These are phyloP conservation scores for Hecatera dysodea DNA, from an alignment of 2,888 invertebrate species.

Conservation along the genomic window DNA sequence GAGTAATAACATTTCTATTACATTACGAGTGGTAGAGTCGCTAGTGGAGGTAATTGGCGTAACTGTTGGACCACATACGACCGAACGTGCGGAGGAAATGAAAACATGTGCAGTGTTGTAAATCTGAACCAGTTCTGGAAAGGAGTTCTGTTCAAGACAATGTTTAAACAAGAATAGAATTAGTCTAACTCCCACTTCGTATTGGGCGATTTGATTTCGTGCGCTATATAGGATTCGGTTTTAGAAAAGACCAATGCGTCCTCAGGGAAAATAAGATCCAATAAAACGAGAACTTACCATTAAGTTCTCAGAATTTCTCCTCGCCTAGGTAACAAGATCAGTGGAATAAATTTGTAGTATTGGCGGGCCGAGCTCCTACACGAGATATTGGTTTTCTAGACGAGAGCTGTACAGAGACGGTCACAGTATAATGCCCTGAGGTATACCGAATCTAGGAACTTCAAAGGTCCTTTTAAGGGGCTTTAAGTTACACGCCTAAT, in stretches of 20 bases:
- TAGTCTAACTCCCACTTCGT: neutral
- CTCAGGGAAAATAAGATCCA: neutral
- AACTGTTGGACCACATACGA: conserved; percentile 51
- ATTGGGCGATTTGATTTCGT: conserved; percentile 7
- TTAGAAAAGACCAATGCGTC: neutral
- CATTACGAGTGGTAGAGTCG: conserved; percentile 20
- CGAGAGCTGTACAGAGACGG: neutral
- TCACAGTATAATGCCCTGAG: conserved; percentile 16
- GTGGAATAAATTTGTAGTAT: conserved; percentile 20
- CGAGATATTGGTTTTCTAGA: neutral
- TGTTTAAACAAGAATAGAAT: neutral
- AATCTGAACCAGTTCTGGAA: conserved; percentile 16
- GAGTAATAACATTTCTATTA: conserved; percentile 11
- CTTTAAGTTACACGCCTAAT: neutral
- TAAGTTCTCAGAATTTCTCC: conserved; percentile 25
- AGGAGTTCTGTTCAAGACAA: neutral
- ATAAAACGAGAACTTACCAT: conserved; percentile 28
- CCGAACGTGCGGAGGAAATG: conserved; percentile 39
- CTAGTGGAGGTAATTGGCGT: conserved; percentile 51
- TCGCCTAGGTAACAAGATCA: conserved; percentile 26
- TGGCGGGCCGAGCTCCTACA: neutral
- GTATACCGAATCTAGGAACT: neutral
- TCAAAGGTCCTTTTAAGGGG: neutral
- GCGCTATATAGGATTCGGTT: neutral
- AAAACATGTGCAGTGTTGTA: conserved; percentile 34